phyloP scores from a whole-genome alignment of 2,888 invertebrate genomes.

The Coenonympha glycerion region DNA sequence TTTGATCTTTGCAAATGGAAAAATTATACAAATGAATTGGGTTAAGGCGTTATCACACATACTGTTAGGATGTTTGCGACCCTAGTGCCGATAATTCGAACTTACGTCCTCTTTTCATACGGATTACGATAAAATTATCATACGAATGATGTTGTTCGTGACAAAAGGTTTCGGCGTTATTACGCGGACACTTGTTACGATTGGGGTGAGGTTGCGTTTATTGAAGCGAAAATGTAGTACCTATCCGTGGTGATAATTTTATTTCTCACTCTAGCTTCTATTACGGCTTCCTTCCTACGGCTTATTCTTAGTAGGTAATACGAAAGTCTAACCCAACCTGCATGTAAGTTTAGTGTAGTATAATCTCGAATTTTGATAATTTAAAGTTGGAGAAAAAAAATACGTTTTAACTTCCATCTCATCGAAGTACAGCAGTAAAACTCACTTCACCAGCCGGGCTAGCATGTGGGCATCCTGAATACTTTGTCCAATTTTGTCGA shows the following conservation, averaged over 20 bases:
- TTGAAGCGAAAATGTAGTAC: neutral
- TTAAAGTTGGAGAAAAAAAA: too few species aligned
- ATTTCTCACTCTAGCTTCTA: neutral
- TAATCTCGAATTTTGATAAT: too few species aligned
- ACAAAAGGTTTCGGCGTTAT: conserved; percentile 29
- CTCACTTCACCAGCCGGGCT: too few species aligned
- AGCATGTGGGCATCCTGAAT: too few species aligned
- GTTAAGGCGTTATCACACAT: conserved; percentile 45
- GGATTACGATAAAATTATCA: conserved; percentile 61
- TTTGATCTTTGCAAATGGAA: conserved; percentile 40
- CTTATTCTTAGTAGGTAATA: too few species aligned
- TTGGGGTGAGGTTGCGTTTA: neutral
- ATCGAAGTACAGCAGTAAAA: too few species aligned
- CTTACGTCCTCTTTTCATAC: conserved; percentile 64
- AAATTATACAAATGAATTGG: conserved; percentile 61
- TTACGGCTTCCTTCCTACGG: too few species aligned
- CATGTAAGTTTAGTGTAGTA: too few species aligned
- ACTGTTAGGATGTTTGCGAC: conserved; percentile 40
- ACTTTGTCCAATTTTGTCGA: too few species aligned
- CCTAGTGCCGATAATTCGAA: conserved; percentile 48
- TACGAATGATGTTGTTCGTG: conserved; percentile 47
- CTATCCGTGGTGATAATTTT: neutral
- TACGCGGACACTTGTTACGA: conserved; percentile 2
- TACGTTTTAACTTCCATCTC: too few species aligned
- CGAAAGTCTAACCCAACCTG: too few species aligned